phyloP scores from a whole-genome alignment of 2,888 invertebrate genomes.

The Apodemia zela region DNA sequence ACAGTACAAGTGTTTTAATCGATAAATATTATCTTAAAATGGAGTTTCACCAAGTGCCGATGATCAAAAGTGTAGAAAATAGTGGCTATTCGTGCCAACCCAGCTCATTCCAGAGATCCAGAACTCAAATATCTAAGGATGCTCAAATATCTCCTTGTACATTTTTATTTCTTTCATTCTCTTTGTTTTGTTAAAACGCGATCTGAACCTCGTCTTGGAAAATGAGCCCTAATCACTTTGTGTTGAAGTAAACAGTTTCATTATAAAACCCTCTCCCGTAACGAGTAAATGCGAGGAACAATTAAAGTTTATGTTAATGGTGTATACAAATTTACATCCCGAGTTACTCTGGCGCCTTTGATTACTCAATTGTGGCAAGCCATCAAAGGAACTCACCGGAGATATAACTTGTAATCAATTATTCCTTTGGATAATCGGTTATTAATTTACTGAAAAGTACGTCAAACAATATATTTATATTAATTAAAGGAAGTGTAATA shows the following conservation, averaged over 20 bases:
- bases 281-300: neutral
- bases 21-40: too few species aligned
- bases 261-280: slow-evolving; percentile 13
- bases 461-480: neutral
- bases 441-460: neutral
- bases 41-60: too few species aligned
- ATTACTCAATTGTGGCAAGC: slow-evolving; percentile 19
- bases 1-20: too few species aligned
- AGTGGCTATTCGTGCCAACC: too few species aligned
- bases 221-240: neutral
- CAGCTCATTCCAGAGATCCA: too few species aligned
- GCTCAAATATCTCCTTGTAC: too few species aligned
- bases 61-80: too few species aligned
- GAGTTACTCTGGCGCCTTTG: slow-evolving; percentile 14
- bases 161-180: too few species aligned
- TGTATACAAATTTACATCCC: neutral
- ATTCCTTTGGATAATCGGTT: neutral
- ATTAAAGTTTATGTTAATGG: slow-evolving; percentile 22
- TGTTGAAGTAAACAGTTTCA: slow-evolving; percentile 14
- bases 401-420: neutral
- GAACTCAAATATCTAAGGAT: too few species aligned
- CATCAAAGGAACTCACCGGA: slow-evolving; percentile 11
- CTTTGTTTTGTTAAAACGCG: neutral
- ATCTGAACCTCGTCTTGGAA: neutral
- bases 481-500: neutral